Base-by-base conservation (phyloP, 64 coral and sea anemone genomes). In the Pocillopora damicornis region DNA sequence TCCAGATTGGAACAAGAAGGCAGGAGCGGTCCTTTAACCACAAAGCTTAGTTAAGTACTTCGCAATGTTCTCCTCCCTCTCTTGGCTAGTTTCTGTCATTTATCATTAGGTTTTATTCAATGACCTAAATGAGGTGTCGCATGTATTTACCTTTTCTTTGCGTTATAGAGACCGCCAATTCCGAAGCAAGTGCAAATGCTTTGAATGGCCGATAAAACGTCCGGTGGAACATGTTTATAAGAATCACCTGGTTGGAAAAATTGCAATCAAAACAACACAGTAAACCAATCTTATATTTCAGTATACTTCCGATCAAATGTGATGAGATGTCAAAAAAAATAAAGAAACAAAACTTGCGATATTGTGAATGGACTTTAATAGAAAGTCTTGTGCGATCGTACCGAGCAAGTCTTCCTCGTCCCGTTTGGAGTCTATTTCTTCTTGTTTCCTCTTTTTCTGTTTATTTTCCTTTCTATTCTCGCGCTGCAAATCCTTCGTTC, bases 161-260 rank as follows among this genome's bases (percentile, higher is more conserved):
- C 15, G 35, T 82, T 84, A 83, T 75, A 95, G 6, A 91, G n/a
- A 15, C 93, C 93, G 60, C 79, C 89, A 57, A 95, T 80, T 79
- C 93, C 93, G 91, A 95, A 91, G 76, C 79, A 86, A 16, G 73
- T 80, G 23, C 84, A 88, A 77, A 95, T 73, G 81, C 82, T 91
- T 90, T 88, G 89, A 11, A 95, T 87, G 23, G 89, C 59, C 18
- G n/a, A 36, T n/a, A 81, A 35, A 15, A 84, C 8, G 23, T 89
- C 59, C 18, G 16, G n/a, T n/a, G 76, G 22, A 15, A 84, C 13
- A 37, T 89, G 73, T 15, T 13, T 82, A 35, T 1, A 71, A 45
- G n/a, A 34, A 79, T 79, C 20, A 79, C 17, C 77, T 79, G 56
- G 12, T 25, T 26, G 58, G 15, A 71, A 63, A 75, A 36, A 35